These are phyloP conservation scores for Onthophagus taurus DNA, from an alignment of 1,140 invertebrate species.

Conservation along the genomic window DNA sequence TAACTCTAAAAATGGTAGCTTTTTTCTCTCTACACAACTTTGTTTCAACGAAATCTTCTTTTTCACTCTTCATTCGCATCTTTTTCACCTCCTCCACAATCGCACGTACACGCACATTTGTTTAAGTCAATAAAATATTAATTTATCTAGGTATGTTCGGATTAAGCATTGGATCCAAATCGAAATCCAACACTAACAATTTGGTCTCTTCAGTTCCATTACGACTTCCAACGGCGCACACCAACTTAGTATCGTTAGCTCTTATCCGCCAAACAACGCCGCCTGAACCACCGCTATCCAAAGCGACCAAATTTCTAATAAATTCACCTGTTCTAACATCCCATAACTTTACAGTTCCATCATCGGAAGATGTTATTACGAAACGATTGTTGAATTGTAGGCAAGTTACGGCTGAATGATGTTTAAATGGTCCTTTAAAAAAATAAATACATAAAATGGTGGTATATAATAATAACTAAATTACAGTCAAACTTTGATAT, in stretches of 20 bases:
- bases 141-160: slow-evolving; percentile 20
- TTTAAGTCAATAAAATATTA: slow-evolving; percentile 15
- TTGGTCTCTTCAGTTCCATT: slow-evolving; percentile 99
- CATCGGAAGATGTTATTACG: slow-evolving; percentile 98
- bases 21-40: no score
- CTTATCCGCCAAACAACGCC: slow-evolving; percentile 98
- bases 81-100: not conserved
- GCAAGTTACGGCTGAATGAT: slow-evolving; percentile 96
- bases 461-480: no score
- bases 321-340: slow-evolving; percentile 93
- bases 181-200: slow-evolving; percentile 93
- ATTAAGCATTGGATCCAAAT: slow-evolving; percentile 53
- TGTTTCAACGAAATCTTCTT: no score
- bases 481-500: no score
- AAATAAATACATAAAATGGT: no score
- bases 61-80: no score
- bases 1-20: no score
- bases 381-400: slow-evolving; percentile 96
- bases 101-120: slow-evolving; percentile 6
- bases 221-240: slow-evolving; percentile 95
- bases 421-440: slow-evolving; percentile 78
- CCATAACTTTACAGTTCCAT: slow-evolving; percentile 99
- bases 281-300: slow-evolving; percentile 92
- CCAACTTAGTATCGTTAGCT: slow-evolving; percentile 91
- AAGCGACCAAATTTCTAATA: slow-evolving; percentile 86